Conservation (phyloP, 2,113 vertebrate genomes). For the Nothoprocta pentlandii region DNA sequence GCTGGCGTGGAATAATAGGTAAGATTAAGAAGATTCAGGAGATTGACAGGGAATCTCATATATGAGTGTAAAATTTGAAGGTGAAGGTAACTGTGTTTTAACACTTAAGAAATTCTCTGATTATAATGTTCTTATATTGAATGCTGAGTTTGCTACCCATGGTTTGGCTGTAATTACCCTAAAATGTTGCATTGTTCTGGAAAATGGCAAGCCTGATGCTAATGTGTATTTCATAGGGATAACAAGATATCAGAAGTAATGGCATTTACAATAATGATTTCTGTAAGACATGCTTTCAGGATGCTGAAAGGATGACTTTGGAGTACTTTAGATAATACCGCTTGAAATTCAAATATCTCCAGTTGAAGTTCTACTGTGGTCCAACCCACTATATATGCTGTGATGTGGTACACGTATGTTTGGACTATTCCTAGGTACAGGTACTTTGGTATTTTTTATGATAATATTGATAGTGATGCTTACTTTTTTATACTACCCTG, state of each 20-base stretch:
- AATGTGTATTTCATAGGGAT: neutral
- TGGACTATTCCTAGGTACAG: neutral
- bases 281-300: neutral
- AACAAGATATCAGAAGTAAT: neutral
- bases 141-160: neutral
- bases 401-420: neutral
- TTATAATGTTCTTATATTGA: neutral
- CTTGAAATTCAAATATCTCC: neutral
- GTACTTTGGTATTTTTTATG: neutral
- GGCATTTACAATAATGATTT: neutral
- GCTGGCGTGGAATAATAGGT: neutral
- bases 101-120: neutral
- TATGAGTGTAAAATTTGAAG: neutral
- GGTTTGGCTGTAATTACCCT: neutral
- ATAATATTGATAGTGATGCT: neutral
- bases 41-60: neutral
- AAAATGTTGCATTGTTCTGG: neutral
- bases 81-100: neutral
- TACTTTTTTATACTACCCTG: neutral
- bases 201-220: neutral
- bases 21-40: neutral
- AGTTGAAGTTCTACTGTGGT: neutral
- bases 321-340: neutral
- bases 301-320: neutral
- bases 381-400: neutral